A percentile compares a stretch with the other conserved stretches of the same genome.
Evolutionary conservation across 2,888 invertebrate species (phyloP).

Genomic region (Anoplius nigerrimus): DNA sequence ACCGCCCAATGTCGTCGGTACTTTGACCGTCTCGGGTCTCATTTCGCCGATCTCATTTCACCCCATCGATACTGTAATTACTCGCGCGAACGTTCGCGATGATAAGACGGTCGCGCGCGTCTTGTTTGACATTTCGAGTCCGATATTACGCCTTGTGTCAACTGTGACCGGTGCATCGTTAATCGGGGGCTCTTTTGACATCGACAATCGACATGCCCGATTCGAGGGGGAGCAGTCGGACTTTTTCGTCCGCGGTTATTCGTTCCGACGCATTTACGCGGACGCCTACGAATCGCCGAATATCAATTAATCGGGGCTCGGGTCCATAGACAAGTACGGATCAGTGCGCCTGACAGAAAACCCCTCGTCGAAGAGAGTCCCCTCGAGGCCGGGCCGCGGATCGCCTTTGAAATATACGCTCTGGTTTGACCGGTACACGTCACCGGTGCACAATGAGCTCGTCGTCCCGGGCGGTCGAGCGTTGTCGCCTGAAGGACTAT

Average conservation of each 20-base stretch:
- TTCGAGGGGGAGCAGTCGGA: too few species aligned
- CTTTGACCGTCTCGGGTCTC: too few species aligned
- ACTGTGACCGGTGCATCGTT: too few species aligned
- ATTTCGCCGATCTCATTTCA: too few species aligned
- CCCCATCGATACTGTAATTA: too few species aligned
- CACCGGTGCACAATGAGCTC: slow-evolving; percentile 66
- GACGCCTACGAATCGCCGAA: slow-evolving; percentile 41
- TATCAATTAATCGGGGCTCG: slow-evolving; percentile 56
- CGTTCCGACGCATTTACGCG: slow-evolving; percentile 1
- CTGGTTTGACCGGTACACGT: slow-evolving; percentile 64
- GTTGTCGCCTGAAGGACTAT: slow-evolving; percentile 66
- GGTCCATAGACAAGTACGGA: slow-evolving; percentile 53
- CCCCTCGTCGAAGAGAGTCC: slow-evolving; percentile 59
- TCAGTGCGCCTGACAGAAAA: slow-evolving; percentile 69
- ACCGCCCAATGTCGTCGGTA: too few species aligned
- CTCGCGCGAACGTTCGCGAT: too few species aligned
- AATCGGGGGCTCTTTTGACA: too few species aligned
- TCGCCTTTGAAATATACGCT: slow-evolving; percentile 68
- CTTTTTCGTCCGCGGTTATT: neutral
- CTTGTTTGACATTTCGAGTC: too few species aligned
- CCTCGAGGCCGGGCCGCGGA: slow-evolving; percentile 49
- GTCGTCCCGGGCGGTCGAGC: slow-evolving; percentile 60
- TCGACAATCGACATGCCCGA: too few species aligned
- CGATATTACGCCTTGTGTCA: too few species aligned
- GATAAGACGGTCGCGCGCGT: too few species aligned